phyloP scores from a whole-genome alignment of 1,140 invertebrate genomes.

The Heterodera schachtii region DNA sequence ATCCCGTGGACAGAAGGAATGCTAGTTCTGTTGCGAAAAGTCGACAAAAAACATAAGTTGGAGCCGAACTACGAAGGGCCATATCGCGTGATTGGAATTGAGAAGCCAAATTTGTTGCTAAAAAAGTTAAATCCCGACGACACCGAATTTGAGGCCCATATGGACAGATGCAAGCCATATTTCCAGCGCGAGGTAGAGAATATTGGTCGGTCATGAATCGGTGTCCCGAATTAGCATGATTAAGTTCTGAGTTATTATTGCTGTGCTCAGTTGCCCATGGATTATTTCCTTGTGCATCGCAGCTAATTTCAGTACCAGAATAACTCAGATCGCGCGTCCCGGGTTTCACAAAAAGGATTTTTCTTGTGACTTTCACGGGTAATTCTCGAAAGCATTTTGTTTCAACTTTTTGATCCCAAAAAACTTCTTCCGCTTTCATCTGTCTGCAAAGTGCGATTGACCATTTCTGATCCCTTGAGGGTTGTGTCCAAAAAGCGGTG shows the following conservation, averaged over 20 bases:
- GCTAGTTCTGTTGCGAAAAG: no score
- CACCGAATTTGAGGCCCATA: no score
- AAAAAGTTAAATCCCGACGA: no score
- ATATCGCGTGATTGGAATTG: no score
- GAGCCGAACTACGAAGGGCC: no score
- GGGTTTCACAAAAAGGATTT: slow-evolving; percentile 7
- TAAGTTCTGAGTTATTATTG: no score
- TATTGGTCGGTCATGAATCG: background rate
- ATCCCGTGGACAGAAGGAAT: no score
- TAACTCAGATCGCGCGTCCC: background rate
- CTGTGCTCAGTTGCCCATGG: background rate
- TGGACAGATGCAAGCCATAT: no score
- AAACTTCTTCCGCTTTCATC: background rate
- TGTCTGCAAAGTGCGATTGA: background rate
- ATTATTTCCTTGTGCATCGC: background rate
- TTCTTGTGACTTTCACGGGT: background rate
- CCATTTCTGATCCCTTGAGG: slow-evolving; percentile 3
- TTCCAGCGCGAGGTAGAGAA: no score
- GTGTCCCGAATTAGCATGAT: background rate
- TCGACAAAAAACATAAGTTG: no score
- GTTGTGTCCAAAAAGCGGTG: background rate
- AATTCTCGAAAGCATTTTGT: slow-evolving; percentile 8
- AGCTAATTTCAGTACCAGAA: background rate
- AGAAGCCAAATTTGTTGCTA: no score
- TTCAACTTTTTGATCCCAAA: slow-evolving; percentile 17